Evolutionary conservation across 2,797 vertebrate genomes (phyloP), one percentile per base, ranked within the genome.

Genomic region (Lagorchestes hirsutus): DNA sequence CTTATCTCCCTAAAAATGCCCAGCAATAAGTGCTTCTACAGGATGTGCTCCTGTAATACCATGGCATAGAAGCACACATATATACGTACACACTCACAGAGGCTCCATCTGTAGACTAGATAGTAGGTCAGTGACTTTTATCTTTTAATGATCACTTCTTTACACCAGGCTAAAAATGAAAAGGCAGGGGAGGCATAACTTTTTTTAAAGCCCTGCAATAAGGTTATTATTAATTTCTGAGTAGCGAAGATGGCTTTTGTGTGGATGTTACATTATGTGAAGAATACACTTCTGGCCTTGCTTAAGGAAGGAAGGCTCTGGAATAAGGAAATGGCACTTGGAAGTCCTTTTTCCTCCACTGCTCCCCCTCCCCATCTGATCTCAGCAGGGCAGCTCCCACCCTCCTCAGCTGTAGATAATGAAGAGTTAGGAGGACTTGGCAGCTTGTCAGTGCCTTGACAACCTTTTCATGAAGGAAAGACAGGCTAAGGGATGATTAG

Each of bases 401-500:
- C 91, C 91, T 67, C 95, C 90, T 96, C 97, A 98, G 92, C n/a
- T 97, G 95, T 91, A 93, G 96, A 96, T 55, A 97, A 98, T 97
- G 95, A 98, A 3, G 59, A 97, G 87, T 97, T 97, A 93, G 91
- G 93, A 95, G 97, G 95, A 97, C 91, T 97, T 97, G 97, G 97
- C 93, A 97, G 91, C 96, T 97, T 97, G 90, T 98, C 96, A 97
- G 56, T 93, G 95, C 91, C 96, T 55, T 98, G 96, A 97, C 97
- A 98, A 54, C 82, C 95, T 91, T 90, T 97, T 92, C 97, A 97
- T 94, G 62, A 95, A 95, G 93, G 96, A 98, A 97, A 98, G 93
- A 67, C 98, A 97, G 98, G 96, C 92, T 98, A 97, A 91, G 96
- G 94, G 93, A 97, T 94, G 96, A 98, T 98, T 98, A 98, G 95